Conservation (phyloP, 2,888 invertebrate genomes). For the Maniola hyperantus region DNA sequence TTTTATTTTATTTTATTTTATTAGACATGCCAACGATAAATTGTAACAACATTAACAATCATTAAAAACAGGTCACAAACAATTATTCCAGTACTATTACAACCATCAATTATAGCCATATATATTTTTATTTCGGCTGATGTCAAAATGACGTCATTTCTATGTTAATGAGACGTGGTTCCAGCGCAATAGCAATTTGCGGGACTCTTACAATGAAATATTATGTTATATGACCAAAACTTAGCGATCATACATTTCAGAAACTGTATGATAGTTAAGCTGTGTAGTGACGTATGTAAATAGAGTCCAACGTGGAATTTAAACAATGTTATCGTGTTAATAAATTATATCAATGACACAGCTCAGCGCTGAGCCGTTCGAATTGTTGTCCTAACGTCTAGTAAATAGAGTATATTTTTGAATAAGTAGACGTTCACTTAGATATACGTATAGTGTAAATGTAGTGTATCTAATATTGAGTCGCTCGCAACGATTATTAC, state of each 20-base stretch:
- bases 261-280: conserved; percentile 8
- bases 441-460: background rate
- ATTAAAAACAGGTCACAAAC: too few species aligned
- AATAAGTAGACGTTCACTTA: conserved; percentile 43
- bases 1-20: too few species aligned
- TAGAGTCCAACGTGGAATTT: conserved; percentile 14
- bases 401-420: conserved; percentile 52
- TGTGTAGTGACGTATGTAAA: background rate
- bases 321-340: conserved; percentile 17
- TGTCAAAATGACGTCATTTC: too few species aligned
- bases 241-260: conserved; percentile 6
- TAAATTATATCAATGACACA: conserved; percentile 14
- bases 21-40: too few species aligned
- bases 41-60: too few species aligned
- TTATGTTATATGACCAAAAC: conserved; percentile 5
- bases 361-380: conserved; percentile 29
- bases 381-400: conserved; percentile 38
- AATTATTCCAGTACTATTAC: too few species aligned
- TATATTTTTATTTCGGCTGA: too few species aligned
- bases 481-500: conserved; percentile 7
- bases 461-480: background rate
- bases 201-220: too few species aligned
- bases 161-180: too few species aligned
- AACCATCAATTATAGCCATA: too few species aligned
- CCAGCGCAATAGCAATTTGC: too few species aligned